phyloP scores from a whole-genome alignment of 2,113 vertebrate species.

The Carlito syrichta region DNA sequence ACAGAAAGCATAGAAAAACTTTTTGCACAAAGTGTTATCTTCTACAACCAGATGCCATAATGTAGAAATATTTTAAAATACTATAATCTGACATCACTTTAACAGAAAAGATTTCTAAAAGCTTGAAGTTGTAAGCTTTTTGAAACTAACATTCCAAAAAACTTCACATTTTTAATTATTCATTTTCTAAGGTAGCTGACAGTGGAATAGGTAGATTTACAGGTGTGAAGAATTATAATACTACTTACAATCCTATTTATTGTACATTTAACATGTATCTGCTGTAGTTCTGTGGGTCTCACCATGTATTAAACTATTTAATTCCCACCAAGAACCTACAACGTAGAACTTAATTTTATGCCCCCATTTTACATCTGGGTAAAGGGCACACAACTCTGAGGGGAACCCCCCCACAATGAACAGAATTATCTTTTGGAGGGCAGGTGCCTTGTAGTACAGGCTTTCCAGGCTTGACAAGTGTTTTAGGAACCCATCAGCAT shows the following conservation, averaged over 20 bases:
- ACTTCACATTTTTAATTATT: neutral
- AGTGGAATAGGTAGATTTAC: neutral
- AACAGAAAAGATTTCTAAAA: neutral
- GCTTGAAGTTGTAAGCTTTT: neutral
- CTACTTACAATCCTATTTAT: neutral
- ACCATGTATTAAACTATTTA: neutral
- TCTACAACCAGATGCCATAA: neutral
- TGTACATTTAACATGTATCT: neutral
- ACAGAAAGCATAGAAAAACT: slow-evolving; percentile 73
- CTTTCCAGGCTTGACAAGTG: no score
- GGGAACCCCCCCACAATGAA: no score
- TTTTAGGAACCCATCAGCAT: no score
- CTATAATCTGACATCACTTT: neutral
- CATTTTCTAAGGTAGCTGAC: neutral
- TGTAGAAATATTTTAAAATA: neutral
- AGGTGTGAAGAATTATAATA: neutral
- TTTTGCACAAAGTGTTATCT: slow-evolving; percentile 51
- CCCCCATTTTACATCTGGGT: neutral
- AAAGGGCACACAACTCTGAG: neutral
- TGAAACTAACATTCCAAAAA: neutral
- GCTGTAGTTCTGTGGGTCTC: neutral
- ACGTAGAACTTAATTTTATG: neutral
- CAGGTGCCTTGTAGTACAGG: no score
- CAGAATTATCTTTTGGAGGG: no score
- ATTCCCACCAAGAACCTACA: neutral